Percentiles rank a stretch among this genome's conserved stretches.
These are phyloP conservation scores for Netelia melanura DNA, from an alignment of 2,888 invertebrate genomes.

Conservation along the genomic window DNA sequence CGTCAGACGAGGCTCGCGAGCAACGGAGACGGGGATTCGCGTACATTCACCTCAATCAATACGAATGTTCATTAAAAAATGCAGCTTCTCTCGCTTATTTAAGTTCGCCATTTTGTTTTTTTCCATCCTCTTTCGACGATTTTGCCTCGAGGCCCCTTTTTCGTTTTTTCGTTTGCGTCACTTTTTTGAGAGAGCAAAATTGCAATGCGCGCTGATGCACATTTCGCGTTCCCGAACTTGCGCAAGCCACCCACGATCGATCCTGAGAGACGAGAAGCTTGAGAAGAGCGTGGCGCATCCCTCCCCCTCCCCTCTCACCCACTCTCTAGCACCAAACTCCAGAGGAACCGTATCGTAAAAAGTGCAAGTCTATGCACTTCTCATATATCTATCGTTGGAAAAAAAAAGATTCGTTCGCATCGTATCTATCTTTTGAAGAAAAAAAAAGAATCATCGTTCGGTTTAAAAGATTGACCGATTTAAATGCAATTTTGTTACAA, in stretches of 20 bases:
- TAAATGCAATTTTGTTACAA: neutral
- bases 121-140: conserved; percentile 12
- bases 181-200: conserved; percentile 34
- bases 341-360: neutral
- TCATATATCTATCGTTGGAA: no score
- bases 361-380: neutral
- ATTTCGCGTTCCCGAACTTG: conserved; percentile 46
- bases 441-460: neutral
- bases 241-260: conserved; percentile 50
- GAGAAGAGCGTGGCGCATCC: conserved; percentile 54
- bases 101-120: neutral
- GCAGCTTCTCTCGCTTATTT: conserved; percentile 53
- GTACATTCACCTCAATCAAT: conserved; percentile 83
- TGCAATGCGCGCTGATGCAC: conserved; percentile 42
- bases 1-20: conserved; percentile 32
- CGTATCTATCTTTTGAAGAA: neutral
- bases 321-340: neutral
- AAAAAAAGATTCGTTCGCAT: neutral
- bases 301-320: neutral
- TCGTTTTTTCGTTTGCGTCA: conserved; percentile 1
- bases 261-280: conserved; percentile 25
- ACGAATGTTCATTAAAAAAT: conserved; percentile 65
- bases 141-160: neutral
- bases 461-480: neutral
- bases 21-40: conserved; percentile 64